Percentiles rank a stretch among this genome's conserved stretches.
phyloP scores from a whole-genome alignment of 2,797 vertebrate species.

The Neosilurus mollespiculum region DNA sequence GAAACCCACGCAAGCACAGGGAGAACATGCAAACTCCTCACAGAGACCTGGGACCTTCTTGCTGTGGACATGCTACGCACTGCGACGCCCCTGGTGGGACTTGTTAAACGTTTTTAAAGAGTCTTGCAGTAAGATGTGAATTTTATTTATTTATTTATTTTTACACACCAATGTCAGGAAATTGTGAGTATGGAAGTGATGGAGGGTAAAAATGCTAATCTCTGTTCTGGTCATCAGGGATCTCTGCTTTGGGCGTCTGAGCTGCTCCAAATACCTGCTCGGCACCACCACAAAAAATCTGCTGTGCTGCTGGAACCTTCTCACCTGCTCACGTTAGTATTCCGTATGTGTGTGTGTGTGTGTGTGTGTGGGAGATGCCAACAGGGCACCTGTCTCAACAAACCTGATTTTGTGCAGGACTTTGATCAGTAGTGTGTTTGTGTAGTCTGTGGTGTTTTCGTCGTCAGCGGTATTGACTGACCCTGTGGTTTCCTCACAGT shows the following conservation, averaged over 20 bases:
- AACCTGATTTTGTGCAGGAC: conserved; percentile 2
- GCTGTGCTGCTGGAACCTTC: conserved; percentile 96
- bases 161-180: too few species aligned
- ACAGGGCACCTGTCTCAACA: not conserved
- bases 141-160: too few species aligned
- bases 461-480: conserved; percentile 8
- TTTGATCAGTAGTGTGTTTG: conserved; percentile 6
- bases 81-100: too few species aligned
- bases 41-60: too few species aligned
- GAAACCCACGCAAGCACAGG: too few species aligned
- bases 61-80: too few species aligned
- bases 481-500: conserved; percentile 70
- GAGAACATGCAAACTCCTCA: too few species aligned
- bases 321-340: conserved; percentile 87
- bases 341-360: conserved; percentile 13
- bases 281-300: conserved; percentile 78
- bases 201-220: not conserved
- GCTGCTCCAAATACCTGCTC: conserved; percentile 91
- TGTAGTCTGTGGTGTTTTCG: not conserved
- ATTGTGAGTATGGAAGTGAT: not conserved
- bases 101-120: too few species aligned
- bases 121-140: not conserved
- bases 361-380: too few species aligned
- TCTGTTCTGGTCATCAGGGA: conserved; percentile 72
- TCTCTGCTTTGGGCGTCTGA: conserved; percentile 88